Evolutionary conservation across 1,140 invertebrate species (phyloP).

Genomic region (Stegodyphus dumicola): DNA sequence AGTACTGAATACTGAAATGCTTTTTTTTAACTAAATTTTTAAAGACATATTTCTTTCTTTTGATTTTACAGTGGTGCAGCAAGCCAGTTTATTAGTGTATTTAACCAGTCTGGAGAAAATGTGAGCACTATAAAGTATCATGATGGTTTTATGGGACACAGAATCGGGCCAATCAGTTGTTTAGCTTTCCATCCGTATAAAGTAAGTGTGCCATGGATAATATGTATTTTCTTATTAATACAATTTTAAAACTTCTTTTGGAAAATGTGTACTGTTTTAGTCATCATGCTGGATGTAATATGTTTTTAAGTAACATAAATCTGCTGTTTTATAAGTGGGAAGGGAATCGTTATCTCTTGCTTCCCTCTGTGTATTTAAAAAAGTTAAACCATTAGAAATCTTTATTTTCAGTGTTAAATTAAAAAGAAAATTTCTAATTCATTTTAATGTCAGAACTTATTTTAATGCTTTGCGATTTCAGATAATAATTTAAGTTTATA

Average conservation of each 20-base stretch:
- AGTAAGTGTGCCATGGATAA: constrained; percentile 69
- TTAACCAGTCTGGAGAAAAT: constrained; percentile 71
- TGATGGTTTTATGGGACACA: constrained; percentile 90
- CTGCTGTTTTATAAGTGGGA: not conserved
- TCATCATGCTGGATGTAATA: not conserved
- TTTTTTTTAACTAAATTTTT: no score
- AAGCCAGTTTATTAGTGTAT: constrained; percentile 84
- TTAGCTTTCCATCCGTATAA: constrained; percentile 88
- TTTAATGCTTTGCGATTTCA: no score
- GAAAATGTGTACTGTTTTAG: not conserved
- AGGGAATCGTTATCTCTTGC: not conserved
- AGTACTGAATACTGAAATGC: no score
- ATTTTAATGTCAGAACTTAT: no score
- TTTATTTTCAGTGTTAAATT: no score
- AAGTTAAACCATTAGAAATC: not conserved
- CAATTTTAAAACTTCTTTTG: not conserved
- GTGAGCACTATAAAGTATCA: constrained; percentile 83
- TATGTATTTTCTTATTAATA: not conserved
- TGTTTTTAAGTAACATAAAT: not conserved
- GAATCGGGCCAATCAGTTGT: constrained; percentile 85
- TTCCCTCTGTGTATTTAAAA: not conserved
- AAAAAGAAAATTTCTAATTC: no score
- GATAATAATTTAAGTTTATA: no score
- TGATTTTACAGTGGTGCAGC: constrained; percentile 78
- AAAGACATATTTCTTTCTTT: no score